Base-by-base conservation (phyloP, 2,113 vertebrate genomes). In the Lamprotornis superbus region DNA sequence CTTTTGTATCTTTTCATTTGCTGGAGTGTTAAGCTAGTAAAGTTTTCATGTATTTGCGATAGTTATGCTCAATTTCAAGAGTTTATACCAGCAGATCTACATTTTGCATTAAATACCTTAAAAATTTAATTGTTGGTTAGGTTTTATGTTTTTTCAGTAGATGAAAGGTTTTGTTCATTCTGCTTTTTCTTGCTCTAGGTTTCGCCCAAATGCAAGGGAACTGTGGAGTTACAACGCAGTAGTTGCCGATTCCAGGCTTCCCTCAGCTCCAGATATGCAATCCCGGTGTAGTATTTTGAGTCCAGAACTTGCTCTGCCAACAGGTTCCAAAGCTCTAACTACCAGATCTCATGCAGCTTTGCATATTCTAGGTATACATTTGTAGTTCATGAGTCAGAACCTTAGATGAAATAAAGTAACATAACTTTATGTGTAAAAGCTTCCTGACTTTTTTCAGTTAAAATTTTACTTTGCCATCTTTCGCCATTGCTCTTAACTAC, bases 161-260 rank as follows among this genome's bases (percentile, higher is more conserved):
- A 15, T 64, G 9, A 28, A 64, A 74, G 46, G 2, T 49, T 39
- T 69, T 87, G 85, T 73, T 80, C 42, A 30, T 44, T 81, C 42
- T 89, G 1, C 76, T 56, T 91, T 49, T 69, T 96, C 95, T 92
- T 90, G 63, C 37, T 46, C 57, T 57, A 99, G 99, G 97, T 99
- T 99, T 96, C 97, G 98, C 65, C 98, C 99, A 13, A 98, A 97
- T 60, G 97, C 98, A 12, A 98, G 98, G 93, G 99, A 99, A 83
- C 98, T 99, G 96, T 99, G 99, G 99, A 99, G 99, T 94, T 99
- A 99, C 97, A 99, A 99, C 25, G 99, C 99, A 3, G 99, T 99
- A 71, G 99, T 99, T 83, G 99, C 99, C 1, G 99, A 99, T 90
- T 99, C 99, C 80, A 98, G 99, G 70, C 98, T 99, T 96, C 99